Base-by-base conservation (phyloP, 2,888 invertebrate species). In the Dynastes maya region DNA sequence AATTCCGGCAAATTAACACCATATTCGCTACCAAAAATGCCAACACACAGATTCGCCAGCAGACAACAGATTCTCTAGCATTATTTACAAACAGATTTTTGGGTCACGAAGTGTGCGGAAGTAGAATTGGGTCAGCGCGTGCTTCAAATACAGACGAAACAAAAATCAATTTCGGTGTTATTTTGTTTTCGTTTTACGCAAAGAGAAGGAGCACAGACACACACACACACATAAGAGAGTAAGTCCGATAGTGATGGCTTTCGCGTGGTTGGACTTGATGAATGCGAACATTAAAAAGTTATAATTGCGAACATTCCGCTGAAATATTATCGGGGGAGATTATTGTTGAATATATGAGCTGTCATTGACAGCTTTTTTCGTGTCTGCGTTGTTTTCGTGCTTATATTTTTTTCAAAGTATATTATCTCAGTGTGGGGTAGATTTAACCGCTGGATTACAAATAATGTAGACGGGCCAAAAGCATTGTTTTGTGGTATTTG, bases 51-150 rank as follows among this genome's bases (percentile, higher is more conserved):
- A 45, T 45, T 45, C 45, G 45, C 45, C 45, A 11, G 45, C 45
- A 45, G 9, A 68, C 68, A 61, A 61, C 61, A 74, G 29, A 27
- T 61, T 61, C 61, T n/a, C 16, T 63, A 74, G 45, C 61, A 58
- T 74, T 74, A 74, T 74, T 74, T 74, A 61, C 61, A 74, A 74
- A 74, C 58, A 74, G 16, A 40, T 61, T 74, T 74, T 74, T 74
- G 58, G 72, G 72, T 74, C 72, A 27, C 45, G 58, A 61, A 61
- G 63, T 74, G 49, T 22, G 40, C 37, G 55, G 32, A 71, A 71
- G 22, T 37, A 32, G 72, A 74, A 74, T 74, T 74, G 29, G 72
- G 72, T 74, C 72, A 29, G 9, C 22, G 40, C 72, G 72, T 74
- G 61, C 13, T 37, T 61, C 9, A 45, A 58, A 61, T 74, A 74